A percentile compares a stretch with the other conserved stretches of the same genome.
phyloP scores from a whole-genome alignment of 2,797 vertebrate species.

The Stomatorhinus walkeri region DNA sequence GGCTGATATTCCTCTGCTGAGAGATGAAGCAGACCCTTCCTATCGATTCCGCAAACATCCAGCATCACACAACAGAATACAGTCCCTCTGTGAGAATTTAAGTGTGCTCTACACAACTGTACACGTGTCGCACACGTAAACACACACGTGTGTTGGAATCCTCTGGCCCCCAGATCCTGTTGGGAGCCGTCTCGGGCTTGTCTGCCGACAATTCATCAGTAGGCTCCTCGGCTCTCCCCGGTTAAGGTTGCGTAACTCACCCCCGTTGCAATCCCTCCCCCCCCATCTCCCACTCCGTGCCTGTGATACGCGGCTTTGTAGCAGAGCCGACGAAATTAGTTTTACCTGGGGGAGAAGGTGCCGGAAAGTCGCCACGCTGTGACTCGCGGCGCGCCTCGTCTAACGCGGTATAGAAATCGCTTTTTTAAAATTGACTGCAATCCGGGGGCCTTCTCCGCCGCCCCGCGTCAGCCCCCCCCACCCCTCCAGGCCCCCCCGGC shows the following conservation, averaged over 20 bases:
- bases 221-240: conserved; percentile 27
- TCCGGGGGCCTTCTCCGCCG: background rate
- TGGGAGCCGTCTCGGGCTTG: conserved; percentile 33
- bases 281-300: background rate
- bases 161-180: conserved; percentile 24
- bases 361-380: background rate
- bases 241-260: conserved; percentile 22
- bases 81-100: background rate
- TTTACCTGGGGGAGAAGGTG: conserved; percentile 18
- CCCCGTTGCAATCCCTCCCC: background rate
- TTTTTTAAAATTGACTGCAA: conserved; percentile 8
- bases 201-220: conserved; percentile 31
- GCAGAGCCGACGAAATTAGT: background rate
- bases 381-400: background rate
- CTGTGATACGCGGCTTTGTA: background rate
- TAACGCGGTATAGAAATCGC: conserved; percentile 3
- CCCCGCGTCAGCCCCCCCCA: background rate
- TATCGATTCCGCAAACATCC: background rate
- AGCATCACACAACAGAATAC: background rate
- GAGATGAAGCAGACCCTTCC: background rate
- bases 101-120: background rate
- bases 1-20: background rate
- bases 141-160: background rate
- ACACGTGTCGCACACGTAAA: background rate
- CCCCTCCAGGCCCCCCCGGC: background rate